Evolutionary conservation across 2,113 vertebrate species (phyloP).

Genomic region (Microcebus jonahi): DNA sequence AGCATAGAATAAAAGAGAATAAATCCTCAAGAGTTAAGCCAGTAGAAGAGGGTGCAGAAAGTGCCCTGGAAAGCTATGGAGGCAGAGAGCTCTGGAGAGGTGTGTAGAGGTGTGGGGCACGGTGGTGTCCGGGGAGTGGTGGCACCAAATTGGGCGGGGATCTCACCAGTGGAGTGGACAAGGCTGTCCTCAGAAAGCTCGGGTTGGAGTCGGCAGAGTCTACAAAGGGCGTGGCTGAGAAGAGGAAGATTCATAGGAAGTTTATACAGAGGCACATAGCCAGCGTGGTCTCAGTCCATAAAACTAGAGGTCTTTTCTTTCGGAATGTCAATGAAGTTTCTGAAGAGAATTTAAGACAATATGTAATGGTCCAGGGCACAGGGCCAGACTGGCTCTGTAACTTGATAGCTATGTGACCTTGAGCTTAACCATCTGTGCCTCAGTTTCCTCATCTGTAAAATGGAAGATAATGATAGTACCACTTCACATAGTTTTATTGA

Average conservation of each 20-base stretch:
- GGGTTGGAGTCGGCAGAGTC: not conserved
- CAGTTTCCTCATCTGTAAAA: not conserved
- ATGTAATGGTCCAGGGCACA: not conserved
- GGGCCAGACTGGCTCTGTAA: no score
- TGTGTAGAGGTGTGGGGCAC: rapidly evolving
- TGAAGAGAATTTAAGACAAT: not conserved
- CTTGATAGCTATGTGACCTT: not conserved
- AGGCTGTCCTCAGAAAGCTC: not conserved
- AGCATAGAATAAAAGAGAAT: not conserved
- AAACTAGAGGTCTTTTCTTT: not conserved
- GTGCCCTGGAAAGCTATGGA: no score
- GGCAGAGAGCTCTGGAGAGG: not conserved
- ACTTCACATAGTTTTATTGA: not conserved
- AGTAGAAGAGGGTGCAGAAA: rapidly evolving
- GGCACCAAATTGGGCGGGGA: rapidly evolving
- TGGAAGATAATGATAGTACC: not conserved
- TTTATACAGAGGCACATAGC: not conserved
- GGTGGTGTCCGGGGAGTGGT: rapidly evolving
- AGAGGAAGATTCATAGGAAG: not conserved
- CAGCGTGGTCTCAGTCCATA: not conserved
- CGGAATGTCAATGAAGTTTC: not conserved
- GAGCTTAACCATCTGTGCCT: not conserved
- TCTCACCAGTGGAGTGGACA: no score
- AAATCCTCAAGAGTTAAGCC: rapidly evolving
- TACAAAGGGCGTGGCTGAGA: not conserved